Evolutionary conservation across 2,888 invertebrate genomes (phyloP).

Genomic region (Entomobrya proxima): DNA sequence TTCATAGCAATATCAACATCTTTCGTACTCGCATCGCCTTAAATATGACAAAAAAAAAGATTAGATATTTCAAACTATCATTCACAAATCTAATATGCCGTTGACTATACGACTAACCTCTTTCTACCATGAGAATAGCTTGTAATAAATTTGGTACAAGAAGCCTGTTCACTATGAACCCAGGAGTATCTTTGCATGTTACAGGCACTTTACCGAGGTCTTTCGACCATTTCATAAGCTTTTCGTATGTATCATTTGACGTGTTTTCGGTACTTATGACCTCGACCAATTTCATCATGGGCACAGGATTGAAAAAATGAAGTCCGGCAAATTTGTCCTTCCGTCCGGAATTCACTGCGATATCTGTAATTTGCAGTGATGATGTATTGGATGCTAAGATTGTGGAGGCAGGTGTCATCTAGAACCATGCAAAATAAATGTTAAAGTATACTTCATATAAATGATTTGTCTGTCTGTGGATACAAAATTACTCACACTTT

Average conservation of each 20-base stretch:
- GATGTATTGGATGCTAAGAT: conserved; percentile 81
- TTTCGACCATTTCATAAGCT: conserved; percentile 79
- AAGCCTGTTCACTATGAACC: conserved; percentile 82
- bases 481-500: conserved; percentile 82
- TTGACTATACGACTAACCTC: conserved; percentile 77
- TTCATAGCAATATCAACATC: conserved; percentile 95
- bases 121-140: conserved; percentile 80
- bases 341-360: conserved; percentile 78
- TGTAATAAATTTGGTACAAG: conserved; percentile 81
- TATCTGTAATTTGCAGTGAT: conserved; percentile 80
- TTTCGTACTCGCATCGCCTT: conserved; percentile 84
- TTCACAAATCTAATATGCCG: background rate
- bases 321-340: conserved; percentile 80
- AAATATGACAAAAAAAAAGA: conserved; percentile 4
- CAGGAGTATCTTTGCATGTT: conserved; percentile 80
- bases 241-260: conserved; percentile 78
- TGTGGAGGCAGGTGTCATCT: conserved; percentile 77
- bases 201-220: conserved; percentile 80
- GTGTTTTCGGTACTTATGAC: conserved; percentile 80
- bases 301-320: conserved; percentile 82
- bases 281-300: conserved; percentile 81
- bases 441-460: background rate
- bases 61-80: background rate
- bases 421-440: conserved; percentile 23
- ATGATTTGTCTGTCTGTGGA: background rate